Evolutionary conservation across 1,140 invertebrate species (phyloP), one percentile per base, ranked within the genome.

Genomic region (Rhynchophorus ferrugineus): DNA sequence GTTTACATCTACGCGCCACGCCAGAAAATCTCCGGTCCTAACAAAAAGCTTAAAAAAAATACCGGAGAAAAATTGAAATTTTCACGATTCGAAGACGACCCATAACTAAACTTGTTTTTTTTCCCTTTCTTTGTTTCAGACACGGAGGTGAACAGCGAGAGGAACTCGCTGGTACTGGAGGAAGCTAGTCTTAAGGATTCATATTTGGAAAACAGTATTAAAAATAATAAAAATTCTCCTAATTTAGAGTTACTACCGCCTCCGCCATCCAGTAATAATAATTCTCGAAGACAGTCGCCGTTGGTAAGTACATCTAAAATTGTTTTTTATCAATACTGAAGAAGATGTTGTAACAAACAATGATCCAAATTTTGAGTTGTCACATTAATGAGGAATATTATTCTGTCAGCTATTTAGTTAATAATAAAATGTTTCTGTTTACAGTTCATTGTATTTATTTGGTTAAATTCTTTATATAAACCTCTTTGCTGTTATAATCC

Each of bases 161-260:
- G 59, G 44, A 57, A 60, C 38, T 68, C 66, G 8, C 36, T 67
- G 48, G 59, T 59, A 8, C 61, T 59, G 8, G 67, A 67, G 44
- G 64, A 66, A 7, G 44, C 44, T 36, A 64, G 62, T 44, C 37
- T 63, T 41, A 61, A 59, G 36, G 64, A 63, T 36, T 55, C 61
- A 1, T 56, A 57, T 38, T 20, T 51, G 16, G 59, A 61, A 3
- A 61, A 41, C 34, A 58, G 47, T 37, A 49, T 52, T 46, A 57
- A 57, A 59, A 67, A 60, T 59, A 65, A 45, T 5, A 52, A 67
- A 67, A 71, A 49, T 76, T 76, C 80, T 1, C 74, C 69, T 38
- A 75, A 79, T 57, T 66, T 84, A 49, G 82, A 84, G 47, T 72
- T 82, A 44, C 68, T 81, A 20, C 77, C 80, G 0, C 76, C 80